Percentiles rank a stretch among this genome's conserved stretches.
These are phyloP conservation scores for Aphyosemion australe DNA, from an alignment of 2,113 vertebrate species.

Conservation along the genomic window DNA sequence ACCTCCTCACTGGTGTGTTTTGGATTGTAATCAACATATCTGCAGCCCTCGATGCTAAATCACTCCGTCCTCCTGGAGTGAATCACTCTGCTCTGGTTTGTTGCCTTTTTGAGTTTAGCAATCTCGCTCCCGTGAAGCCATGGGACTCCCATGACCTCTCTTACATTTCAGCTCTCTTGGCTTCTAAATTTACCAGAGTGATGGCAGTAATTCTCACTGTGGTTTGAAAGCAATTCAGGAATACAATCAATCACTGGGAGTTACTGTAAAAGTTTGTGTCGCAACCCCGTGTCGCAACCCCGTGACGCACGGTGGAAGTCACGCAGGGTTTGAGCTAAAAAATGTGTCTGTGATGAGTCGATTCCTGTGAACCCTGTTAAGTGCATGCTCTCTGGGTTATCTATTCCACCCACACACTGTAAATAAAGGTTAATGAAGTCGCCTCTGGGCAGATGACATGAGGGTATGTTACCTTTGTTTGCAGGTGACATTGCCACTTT, in stretches of 20 bases:
- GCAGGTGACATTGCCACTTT: conserved; percentile 30
- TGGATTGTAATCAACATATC: conserved; percentile 12
- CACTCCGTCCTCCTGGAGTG: conserved; percentile 10
- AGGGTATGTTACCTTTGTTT: conserved; percentile 45
- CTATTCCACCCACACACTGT: conserved; percentile 32
- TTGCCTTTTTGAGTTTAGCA: conserved; percentile 19
- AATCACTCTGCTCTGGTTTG: not conserved
- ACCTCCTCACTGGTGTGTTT: conserved; percentile 21
- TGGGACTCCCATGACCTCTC: conserved; percentile 12
- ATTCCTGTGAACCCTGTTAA: conserved; percentile 11
- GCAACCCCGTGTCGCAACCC: conserved; percentile 39
- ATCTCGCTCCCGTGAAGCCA: conserved; percentile 32
- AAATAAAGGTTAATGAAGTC: conserved; percentile 52
- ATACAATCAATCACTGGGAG: conserved; percentile 32
- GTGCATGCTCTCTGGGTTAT: conserved; percentile 28
- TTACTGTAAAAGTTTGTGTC: conserved; percentile 32
- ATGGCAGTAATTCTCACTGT: conserved; percentile 45
- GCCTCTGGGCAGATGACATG: conserved; percentile 42
- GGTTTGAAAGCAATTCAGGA: conserved; percentile 45
- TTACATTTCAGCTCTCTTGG: conserved; percentile 33
- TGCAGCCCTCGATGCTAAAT: conserved; percentile 1
- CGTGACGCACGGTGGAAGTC: conserved; percentile 43
- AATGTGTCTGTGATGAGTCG: conserved; percentile 9
- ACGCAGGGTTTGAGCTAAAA: conserved; percentile 18
- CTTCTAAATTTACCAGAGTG: conserved; percentile 36